Evolutionary conservation across 2,797 vertebrate species (phyloP).

Genomic region (Harpagifer antarcticus): DNA sequence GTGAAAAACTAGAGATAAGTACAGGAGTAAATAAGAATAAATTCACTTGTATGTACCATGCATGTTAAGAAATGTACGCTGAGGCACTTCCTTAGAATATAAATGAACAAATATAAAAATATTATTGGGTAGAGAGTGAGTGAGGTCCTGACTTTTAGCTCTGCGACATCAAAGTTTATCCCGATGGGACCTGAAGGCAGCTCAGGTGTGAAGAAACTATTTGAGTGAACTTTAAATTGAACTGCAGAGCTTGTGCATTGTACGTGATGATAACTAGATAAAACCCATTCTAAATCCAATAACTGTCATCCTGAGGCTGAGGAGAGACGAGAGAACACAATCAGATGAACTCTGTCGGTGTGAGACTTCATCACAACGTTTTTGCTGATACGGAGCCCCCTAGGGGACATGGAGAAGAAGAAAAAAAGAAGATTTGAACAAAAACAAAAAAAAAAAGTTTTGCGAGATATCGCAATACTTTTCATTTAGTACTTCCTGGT

Average conservation of each 20-base stretch:
- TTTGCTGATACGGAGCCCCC: too few relatives aligned
- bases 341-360: not conserved
- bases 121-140: not conserved
- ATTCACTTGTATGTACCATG: not conserved
- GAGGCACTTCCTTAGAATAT: too few relatives aligned
- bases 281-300: constrained; percentile 28
- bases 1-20: not conserved
- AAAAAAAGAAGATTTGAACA: too few relatives aligned
- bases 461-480: too few relatives aligned
- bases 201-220: constrained; percentile 12
- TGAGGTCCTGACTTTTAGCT: constrained; percentile 27
- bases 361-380: not conserved
- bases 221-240: constrained; percentile 57
- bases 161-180: constrained; percentile 32
- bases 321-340: constrained; percentile 16
- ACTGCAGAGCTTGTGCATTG: constrained; percentile 25
- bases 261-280: constrained; percentile 36
- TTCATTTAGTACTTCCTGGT: too few relatives aligned
- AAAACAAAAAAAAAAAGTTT: too few relatives aligned
- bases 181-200: constrained; percentile 28
- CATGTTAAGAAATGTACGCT: not conserved
- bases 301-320: constrained; percentile 15
- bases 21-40: too few relatives aligned
- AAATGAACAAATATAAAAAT: too few relatives aligned
- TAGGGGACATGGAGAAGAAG: too few relatives aligned